Conservation (phyloP, 2,797 vertebrate species). For the Pygocentrus nattereri region DNA sequence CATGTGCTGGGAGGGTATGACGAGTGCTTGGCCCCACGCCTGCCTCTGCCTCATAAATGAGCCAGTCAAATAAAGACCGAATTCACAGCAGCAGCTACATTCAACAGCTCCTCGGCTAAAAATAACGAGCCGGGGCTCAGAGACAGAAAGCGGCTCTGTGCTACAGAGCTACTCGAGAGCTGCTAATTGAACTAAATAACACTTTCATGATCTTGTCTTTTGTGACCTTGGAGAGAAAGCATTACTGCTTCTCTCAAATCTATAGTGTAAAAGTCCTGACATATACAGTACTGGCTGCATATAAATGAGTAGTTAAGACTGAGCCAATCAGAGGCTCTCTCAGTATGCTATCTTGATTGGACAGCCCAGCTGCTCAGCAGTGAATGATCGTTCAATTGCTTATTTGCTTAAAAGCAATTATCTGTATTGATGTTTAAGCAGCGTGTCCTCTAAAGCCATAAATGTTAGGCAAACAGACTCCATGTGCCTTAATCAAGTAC, state of each 20-base stretch:
- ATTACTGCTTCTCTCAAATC: conserved; percentile 47
- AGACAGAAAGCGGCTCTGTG: conserved; percentile 36
- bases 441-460: conserved; percentile 57
- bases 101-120: conserved; percentile 55
- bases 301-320: conserved; percentile 60
- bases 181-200: conserved; percentile 62
- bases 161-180: conserved; percentile 38
- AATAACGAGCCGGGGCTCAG: conserved; percentile 38
- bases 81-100: conserved; percentile 43
- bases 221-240: conserved; percentile 50
- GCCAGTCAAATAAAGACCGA: conserved; percentile 48
- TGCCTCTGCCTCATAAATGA: conserved; percentile 49
- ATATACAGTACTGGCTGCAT: conserved; percentile 53
- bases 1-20: conserved; percentile 17
- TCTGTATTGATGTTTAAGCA: conserved; percentile 61
- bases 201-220: conserved; percentile 56
- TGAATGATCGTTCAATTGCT: conserved; percentile 58
- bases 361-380: conserved; percentile 47
- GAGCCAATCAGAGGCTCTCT: conserved; percentile 47
- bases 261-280: conserved; percentile 51
- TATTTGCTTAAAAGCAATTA: conserved; percentile 67
- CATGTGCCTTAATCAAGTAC: conserved; percentile 56
- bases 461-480: conserved; percentile 61
- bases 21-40: conserved; percentile 40
- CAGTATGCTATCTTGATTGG: conserved; percentile 41